Evolutionary conservation across 2,797 vertebrate genomes (phyloP).

Genomic region (Fringilla coelebs): DNA sequence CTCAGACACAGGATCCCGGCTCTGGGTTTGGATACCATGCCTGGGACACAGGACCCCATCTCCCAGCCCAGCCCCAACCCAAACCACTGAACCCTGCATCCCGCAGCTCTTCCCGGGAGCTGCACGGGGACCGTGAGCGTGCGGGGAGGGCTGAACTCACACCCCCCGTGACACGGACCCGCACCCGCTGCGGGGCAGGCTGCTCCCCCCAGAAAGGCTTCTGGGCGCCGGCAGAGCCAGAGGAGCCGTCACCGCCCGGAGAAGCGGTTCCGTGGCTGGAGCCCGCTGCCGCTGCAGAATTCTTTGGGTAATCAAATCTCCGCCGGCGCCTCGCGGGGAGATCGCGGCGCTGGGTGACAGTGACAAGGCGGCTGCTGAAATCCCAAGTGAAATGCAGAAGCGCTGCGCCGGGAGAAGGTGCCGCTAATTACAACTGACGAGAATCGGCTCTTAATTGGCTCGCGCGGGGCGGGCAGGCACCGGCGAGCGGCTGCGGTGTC

Average conservation of each 20-base stretch:
- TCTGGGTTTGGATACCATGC: background rate
- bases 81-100: rapidly evolving
- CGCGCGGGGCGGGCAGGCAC: background rate
- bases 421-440: conserved; percentile 13
- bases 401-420: background rate
- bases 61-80: background rate
- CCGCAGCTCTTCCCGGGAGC: background rate
- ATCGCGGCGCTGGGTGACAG: conserved; percentile 40
- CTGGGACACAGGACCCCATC: too few species aligned
- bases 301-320: conserved; percentile 23
- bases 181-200: rapidly evolving
- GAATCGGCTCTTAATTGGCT: conserved; percentile 39
- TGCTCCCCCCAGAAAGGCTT: background rate
- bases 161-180: background rate
- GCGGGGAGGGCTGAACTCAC: background rate
- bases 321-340: background rate
- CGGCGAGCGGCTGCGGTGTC: background rate
- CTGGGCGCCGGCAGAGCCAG: background rate
- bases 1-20: rapidly evolving
- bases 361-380: conserved; percentile 47
- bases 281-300: background rate
- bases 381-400: conserved; percentile 40
- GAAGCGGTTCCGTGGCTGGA: background rate
- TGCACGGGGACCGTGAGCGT: rapidly evolving
- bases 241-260: background rate